Percentiles rank a stretch among this genome's conserved stretches.
Evolutionary conservation across 2,888 invertebrate genomes (phyloP).

Genomic region (Thecophora atra): DNA sequence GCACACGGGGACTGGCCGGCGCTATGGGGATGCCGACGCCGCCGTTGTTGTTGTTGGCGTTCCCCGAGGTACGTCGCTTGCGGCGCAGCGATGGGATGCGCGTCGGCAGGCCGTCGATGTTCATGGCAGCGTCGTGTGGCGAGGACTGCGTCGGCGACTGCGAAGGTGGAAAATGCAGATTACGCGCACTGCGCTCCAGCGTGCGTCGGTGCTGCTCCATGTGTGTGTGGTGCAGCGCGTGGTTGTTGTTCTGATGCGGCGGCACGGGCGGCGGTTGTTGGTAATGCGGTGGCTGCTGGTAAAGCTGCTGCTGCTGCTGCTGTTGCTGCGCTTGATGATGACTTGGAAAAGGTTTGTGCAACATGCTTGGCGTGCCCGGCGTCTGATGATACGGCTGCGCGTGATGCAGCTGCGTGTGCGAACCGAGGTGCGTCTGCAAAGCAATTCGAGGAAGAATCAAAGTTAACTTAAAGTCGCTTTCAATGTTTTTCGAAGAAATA

Average conservation of each 20-base stretch:
- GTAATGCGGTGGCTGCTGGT: constrained; percentile 45
- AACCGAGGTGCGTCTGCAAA: constrained; percentile 47
- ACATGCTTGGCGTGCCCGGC: constrained; percentile 56
- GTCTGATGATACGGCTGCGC: constrained; percentile 59
- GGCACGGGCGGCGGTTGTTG: constrained; percentile 43
- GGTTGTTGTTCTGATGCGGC: constrained; percentile 44
- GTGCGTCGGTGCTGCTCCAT: constrained; percentile 60
- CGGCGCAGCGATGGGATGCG: constrained; percentile 62
- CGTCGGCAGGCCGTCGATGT: constrained; percentile 55
- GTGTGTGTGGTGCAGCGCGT: constrained; percentile 43
- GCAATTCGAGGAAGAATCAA: constrained; percentile 20
- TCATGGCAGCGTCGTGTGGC: constrained; percentile 49
- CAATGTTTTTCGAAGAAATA: constrained; percentile 21
- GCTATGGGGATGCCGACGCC: constrained; percentile 61
- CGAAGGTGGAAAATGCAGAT: constrained; percentile 43
- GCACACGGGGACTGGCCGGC: constrained; percentile 64
- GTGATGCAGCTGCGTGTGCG: constrained; percentile 54
- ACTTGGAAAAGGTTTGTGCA: constrained; percentile 51
- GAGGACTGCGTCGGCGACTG: constrained; percentile 38
- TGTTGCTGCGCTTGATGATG: constrained; percentile 10
- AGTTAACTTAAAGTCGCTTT: constrained; percentile 33
- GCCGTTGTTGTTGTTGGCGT: constrained; percentile 53
- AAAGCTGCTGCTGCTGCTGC: constrained; percentile 42
- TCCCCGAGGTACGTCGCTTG: constrained; percentile 59
- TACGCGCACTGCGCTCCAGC: constrained; percentile 60